Evolutionary conservation across 1,140 invertebrate genomes (phyloP), one percentile per base, ranked within the genome.

Genomic region (Microplitis mediator): DNA sequence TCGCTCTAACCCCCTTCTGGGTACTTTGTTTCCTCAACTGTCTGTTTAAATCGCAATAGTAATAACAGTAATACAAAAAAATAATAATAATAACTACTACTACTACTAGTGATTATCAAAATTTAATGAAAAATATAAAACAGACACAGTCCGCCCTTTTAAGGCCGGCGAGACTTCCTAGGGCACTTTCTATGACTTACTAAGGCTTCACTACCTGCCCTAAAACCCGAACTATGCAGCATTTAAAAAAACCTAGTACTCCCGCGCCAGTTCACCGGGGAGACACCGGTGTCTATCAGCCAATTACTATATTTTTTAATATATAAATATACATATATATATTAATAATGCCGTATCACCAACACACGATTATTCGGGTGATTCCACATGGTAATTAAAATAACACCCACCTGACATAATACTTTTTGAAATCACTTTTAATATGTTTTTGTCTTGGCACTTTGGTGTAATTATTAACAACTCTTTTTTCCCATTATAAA

Each of bases 81-180:
- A 45, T 11, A 45, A 45, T 45, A 45, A 3, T 11, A 45, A 45
- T 11, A 45, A 45, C 0, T 8, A 39, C 52, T 14, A 54, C 5
- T 14, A 16, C 16, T 54, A 23, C 16, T 14, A 54, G 3, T 54
- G 3, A 5, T 54, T 54, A 23, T 14, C 11, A 23, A 23, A 54
- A 3, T 54, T 13, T 13, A n/a, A 54, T 5, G 3, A 14, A 54
- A 23, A 36, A 16, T 13, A 51, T n/a, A 14, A 39, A 23, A 50
- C 9, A 56, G 61, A 54, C 34, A 23, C 11, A 23, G 2, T 34
- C 51, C 50, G 13, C 63, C 79, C 39, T 45, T 45, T 45, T 85
- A 86, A 70, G 85, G 85, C 76, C 85, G 79, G 75, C 82, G 82
- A 66, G 83, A 86, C 76, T 82, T 86, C 74, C 84, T 83, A 56